Base-by-base conservation (phyloP, 2,797 vertebrate species). In the Chromobotia macracanthus region DNA sequence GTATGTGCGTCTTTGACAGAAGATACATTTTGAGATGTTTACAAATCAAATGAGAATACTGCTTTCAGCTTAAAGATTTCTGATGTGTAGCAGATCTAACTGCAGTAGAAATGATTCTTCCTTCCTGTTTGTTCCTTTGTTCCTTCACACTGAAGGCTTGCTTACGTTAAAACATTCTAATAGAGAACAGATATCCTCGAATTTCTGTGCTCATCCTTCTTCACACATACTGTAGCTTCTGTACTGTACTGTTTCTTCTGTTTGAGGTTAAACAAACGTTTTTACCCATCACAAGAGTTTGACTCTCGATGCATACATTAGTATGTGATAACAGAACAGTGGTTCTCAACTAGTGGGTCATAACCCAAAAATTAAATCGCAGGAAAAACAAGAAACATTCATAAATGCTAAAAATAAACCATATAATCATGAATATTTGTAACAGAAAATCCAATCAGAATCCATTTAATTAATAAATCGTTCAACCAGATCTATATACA, bases 181-280 rank as follows among this genome's bases (percentile, higher is more conserved):
- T 98, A 98, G 97, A 98, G 96, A 98, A 98, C 97, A 98, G 96
- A 98, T 95, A 98, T 98, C 96, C 96, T 96, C 87, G 94, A 97
- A 97, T 98, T 97, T 98, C 95, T 98, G 96, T 98, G 96, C 95
- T 93, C 92, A 93, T 91, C 85, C 88, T 92, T 91, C 88, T 89
- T 80, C 82, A 85, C 85, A 84, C 53, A 76, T 56, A 56, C 11
- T 21, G 2, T 68, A 84, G 69, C 56, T 81, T 74, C 15, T 78
- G 66, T 81, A n/a, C n/a, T n/a, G n/a, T n/a, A n/a, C n/a, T n/a
- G n/a, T n/a, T 78, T 91, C n/a, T 44, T 71, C 65, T n/a, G n/a
- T n/a, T n/a, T n/a, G 58, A 50, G 53, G 46, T 77, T 63, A 73
- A 63, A 53, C 53, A 12, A 63, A 51, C 16, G 13, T 48, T 67